Base-by-base conservation (phyloP, 1,140 invertebrate species). In the Tribolium castaneum region DNA sequence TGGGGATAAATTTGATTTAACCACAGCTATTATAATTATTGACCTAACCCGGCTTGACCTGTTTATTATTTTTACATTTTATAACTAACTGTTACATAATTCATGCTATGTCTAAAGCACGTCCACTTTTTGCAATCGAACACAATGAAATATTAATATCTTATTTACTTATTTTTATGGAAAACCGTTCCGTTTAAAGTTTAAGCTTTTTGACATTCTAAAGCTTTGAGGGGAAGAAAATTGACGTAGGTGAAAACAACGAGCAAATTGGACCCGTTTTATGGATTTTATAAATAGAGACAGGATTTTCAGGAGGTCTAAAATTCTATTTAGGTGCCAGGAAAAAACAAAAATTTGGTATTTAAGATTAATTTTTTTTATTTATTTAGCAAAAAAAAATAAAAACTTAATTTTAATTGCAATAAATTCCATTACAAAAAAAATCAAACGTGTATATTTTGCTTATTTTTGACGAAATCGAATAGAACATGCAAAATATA, bases 191-290 rank as follows among this genome's bases (percentile, higher is more conserved):
- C 34, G 30, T 66, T 66, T 66, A 66, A 66, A 66, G 30, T 30
- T 66, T 2, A 9, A 66, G 59, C 59, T 34, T 66, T n/a, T 66
- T 66, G 59, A 66, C 59, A 66, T 66, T 66, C 59, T 45, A 66
- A 66, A 14, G 16, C 16, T 66, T 66, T 30, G 35, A 62, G 22
- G 35, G 10, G 22, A 25, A 12, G 22, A 35, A 66, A 66, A 66
- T 66, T 66, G 59, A 66, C 30, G 30, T 66, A 62, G 30, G 34
- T 62, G 56, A 62, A 66, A 66, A 66, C 59, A 66, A 66, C 59
- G 30, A 19, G 1, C 16, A 19, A 19, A 19, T 19, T 19, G 16
- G 2, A 19, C 16, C 16, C 16, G 16, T 19, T 19, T 19, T 19
- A 19, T 19, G 16, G 16, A 19, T 19, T 19, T 19, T 19, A 19